Evolutionary conservation across 2,797 vertebrate species (phyloP), one percentile per base, ranked within the genome.

Genomic region (Malurus splendens): DNA sequence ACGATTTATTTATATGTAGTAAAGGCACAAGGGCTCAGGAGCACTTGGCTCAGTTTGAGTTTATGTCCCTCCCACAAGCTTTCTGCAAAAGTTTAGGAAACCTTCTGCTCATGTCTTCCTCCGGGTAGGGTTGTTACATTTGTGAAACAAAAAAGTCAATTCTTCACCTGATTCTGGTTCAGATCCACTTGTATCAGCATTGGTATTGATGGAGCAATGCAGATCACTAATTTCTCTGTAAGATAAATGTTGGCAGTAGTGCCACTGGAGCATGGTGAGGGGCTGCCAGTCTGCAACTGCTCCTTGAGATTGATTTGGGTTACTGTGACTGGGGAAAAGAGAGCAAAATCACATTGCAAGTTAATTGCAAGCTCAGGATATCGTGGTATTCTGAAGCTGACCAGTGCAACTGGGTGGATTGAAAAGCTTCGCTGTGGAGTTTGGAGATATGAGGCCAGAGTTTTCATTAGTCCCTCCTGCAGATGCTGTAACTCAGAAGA

Each of bases 81-180:
- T 89, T 78, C 47, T 50, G 41, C 74, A 54, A 60, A 83, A 33
- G 38, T 64, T 89, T 56, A 68, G 39, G 55, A 68, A 92, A 70
- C 66, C 47, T 74, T 24, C 10, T 56, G 44, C 57, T 50, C n/a
- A 23, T 39, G 8, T 73, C 44, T 84, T 61, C 48, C 32, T 48
- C 59, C 62, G n/a, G 57, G 33, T 36, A 86, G 57, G 44, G 59
- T 32, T 52, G 19, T 32, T 54, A 70, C 12, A 67, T 47, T 76
- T 75, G 52, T 73, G 72, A 90, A 76, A 51, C 8, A 39, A 64
- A 71, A 62, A 71, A 18, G 30, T n/a, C 30, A 66, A 44, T 76
- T 74, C 66, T 84, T 93, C 89, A 89, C 73, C 79, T 68, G 14
- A 51, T 93, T 61, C 78, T 88, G 47, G 57, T 72, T 78, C 61